Evolutionary conservation across 23 tunicate genomes (phyloP), one percentile per base, ranked within the genome.

Genomic region (Botrylloides violaceus): DNA sequence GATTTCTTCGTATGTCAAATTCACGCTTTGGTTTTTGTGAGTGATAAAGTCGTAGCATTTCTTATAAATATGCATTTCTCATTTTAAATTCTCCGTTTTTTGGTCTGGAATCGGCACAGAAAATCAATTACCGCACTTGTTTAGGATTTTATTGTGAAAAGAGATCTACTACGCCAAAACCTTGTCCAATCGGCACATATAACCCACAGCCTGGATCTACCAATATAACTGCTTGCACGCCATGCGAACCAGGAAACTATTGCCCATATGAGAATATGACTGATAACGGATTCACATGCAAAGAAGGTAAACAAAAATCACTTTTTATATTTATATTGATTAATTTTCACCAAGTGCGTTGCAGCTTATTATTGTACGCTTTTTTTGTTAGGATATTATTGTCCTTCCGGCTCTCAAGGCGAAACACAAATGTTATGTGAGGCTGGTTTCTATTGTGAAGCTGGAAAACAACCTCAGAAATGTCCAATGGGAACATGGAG

Each of bases 401-500:
- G 96, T 55, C 96, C 96, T 2, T 27, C 76, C 36, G 96, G 97
- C 4, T 83, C 97, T 0, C 23, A 64, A 49, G 83, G 79, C 60
- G 70, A 75, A 43, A 72, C 90, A 5, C 60, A 82, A 2, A 6
- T 47, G 21, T 34, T 57, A 0, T 95, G 99, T 61, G 83, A 86
- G 7, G 75, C 66, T 2, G 99, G 99, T 59, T 79, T 31, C 36
- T 95, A 77, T 49, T 95, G 99, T 60, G 83, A 82, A 4, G 64
- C 31, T 0, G 96, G 96, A n/a, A 32, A 28, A 23, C 32, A 37
- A 4, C 85, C 85, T 0, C 71, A 63, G 36, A 39, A 70, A 3
- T 92, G 98, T 59, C 80, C 83, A 15, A 76, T 83, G 34, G 98
- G 98, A 2, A 92, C 98, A 23, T 92, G 87, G 86, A 84, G 92